Evolutionary conservation across 2,113 vertebrate genomes (phyloP), one percentile per base, ranked within the genome.

Genomic region (Centropristis striata): DNA sequence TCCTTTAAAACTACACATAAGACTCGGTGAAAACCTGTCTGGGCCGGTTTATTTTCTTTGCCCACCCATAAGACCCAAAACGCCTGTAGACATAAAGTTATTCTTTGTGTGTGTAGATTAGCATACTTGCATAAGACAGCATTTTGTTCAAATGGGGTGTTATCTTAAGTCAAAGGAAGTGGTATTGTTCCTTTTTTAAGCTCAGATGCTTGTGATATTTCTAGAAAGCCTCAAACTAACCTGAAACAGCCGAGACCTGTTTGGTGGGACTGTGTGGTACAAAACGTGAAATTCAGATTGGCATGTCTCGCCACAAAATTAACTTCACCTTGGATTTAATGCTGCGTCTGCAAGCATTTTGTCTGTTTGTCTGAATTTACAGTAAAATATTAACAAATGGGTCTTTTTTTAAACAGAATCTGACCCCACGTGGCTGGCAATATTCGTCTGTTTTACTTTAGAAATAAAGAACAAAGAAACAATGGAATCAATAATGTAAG

Each of bases 41-140:
- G 46, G 44, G 50, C 61, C 61, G 66, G 70, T 87, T 84, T 90
- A 59, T 91, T 88, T 77, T 60, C 42, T 74, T 39, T 60, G 49
- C 67, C 63, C 59, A 61, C 53, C 60, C 57, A 50, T 70, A 63
- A 57, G n/a, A 32, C 67, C 60, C 71, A 11, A 67, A 85, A 76
- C 8, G 27, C 58, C 54, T 65, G 64, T 47, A 44, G 69, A 77
- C 50, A 76, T 75, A 41, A 61, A 60, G 61, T 75, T 27, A 65
- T 5, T 65, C 71, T 70, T 72, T 73, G 70, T 59, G 67, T 66
- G 61, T 47, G 21, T 32, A 60, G 75, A 77, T 80, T 71, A 57
- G 20, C 46, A 47, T 50, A 64, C 42, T 49, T 86, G 75, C 60
- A 66, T 36, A 51, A 64, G 57, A 50, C 66, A 66, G 73, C 59